Percentiles rank a stretch among this genome's conserved stretches.
Conservation (phyloP, 1,140 invertebrate genomes). For the Trichonephila clavipes region DNA sequence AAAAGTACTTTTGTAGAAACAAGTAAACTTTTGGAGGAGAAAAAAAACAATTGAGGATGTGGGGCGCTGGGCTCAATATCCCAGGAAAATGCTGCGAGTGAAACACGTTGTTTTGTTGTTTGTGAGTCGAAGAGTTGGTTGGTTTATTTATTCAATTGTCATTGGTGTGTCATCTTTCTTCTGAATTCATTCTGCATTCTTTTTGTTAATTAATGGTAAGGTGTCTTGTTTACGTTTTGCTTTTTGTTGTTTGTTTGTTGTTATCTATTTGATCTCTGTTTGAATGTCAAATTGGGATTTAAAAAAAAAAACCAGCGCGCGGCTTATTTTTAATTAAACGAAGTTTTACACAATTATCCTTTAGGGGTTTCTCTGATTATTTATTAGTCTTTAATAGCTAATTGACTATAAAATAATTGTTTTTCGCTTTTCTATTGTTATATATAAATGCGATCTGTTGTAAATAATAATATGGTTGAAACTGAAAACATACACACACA, state of each 20-base stretch:
- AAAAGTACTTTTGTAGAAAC: background rate
- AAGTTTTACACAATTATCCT: too few relatives aligned
- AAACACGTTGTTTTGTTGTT: background rate
- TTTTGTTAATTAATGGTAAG: background rate
- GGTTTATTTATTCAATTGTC: background rate
- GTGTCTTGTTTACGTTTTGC: background rate
- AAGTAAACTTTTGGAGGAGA: background rate
- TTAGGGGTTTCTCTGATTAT: too few relatives aligned
- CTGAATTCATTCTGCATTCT: background rate
- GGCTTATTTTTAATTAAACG: too few relatives aligned
- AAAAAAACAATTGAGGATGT: background rate
- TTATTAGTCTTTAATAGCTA: too few relatives aligned
- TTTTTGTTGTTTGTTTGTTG: background rate
- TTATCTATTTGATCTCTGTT: too few relatives aligned
- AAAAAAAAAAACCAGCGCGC: too few relatives aligned
- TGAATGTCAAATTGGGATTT: too few relatives aligned
- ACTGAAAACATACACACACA: too few relatives aligned
- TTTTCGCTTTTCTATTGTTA: too few relatives aligned
- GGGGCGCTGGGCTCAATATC: conserved; percentile 22
- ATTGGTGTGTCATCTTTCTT: background rate
- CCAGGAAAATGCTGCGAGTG: background rate
- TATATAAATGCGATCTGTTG: too few relatives aligned
- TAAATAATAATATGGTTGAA: too few relatives aligned
- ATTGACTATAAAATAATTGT: too few relatives aligned
- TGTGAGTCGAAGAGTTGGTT: background rate